Evolutionary conservation across 2,113 vertebrate genomes (phyloP), one percentile per base, ranked within the genome.

Genomic region (Pituophis catenifer): DNA sequence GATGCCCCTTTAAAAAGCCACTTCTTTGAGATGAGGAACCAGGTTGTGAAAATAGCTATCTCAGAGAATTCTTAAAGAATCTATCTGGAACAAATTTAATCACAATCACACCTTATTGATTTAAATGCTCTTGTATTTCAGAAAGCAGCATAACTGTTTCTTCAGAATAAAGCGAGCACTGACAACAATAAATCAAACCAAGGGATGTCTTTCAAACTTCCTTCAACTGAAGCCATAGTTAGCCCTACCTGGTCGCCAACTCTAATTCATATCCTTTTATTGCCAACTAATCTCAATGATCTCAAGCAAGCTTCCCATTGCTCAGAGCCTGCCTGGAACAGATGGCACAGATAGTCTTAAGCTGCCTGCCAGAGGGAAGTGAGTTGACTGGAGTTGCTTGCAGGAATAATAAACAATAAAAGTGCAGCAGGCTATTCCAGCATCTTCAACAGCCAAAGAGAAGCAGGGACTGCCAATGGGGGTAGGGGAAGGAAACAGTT

Each of bases 351-450:
- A 38, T 86, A 91, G 88, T 88, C 23, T 92, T 24, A 89, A 21
- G 48, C 11, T 94, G 33, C 86, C 59, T 94, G 17, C 38, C 8
- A 86, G 90, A 91, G 44, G 0, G 8, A 38, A 55, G 53, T 92
- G 29, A 70, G 86, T 50, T 91, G 24, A 50, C 1, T 70, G 58
- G 33, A 91, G 5, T 52, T 90, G 21, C 24, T 93, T 65, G 86
- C 8, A 86, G 50, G 59, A 85, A 81, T 90, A 90, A 93, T 92
- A 81, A 38, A 50, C 11, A 75, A 13, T 50, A 33, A 94, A 94
- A 81, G 91, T 89, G 3, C 3, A 65, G 88, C 52, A 8, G 15
- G 7, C 59, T 93, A 92, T 57, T 88, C 91, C 54, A 55, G 53
- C n/a, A 57, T 59, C 15, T 58, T 19, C 58, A 70, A 17, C 54